Base-by-base conservation (phyloP, 2,797 vertebrate genomes). In the Champsocephalus gunnari region DNA sequence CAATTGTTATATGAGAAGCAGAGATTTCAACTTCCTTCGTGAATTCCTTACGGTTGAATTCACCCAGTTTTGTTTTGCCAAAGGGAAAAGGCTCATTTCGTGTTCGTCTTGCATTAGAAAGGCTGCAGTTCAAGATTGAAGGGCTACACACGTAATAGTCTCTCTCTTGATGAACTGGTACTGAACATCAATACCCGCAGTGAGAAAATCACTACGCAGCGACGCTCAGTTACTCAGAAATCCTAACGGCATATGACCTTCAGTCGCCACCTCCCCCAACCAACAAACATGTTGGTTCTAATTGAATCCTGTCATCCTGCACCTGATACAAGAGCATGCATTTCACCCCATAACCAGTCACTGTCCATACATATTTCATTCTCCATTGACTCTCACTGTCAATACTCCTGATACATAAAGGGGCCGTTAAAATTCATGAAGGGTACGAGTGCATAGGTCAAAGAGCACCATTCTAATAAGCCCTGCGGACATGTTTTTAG, bases 361-460 rank as follows among this genome's bases (percentile, higher is more conserved):
- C 78, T 34, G 55, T 70, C 60, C 79, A 84, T 86, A 66, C 13
- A 82, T 85, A 53, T 87, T 80, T 85, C 49, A 88, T 72, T 58
- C 77, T n/a, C 12, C 77, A 87, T 89, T 51, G 88, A 89, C 71
- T 65, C 45, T 24, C 11, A 38, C 55, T 75, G 81, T 80, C 84
- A 77, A 86, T 88, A 85, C 73, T 78, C 82, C 83, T 77, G 66
- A 82, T 71, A 71, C 5, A 8, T 67, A 77, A 77, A 86, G 50
- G n/a, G 56, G 12, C 28, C 16, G 32, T 87, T 84, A 82, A 84
- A 86, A 90, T 85, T 83, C 74, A 86, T 81, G 78, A 82, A 83
- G 72, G 75, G 43, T 58, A 32, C 3, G 8, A 12, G 28, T 48
- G 66, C 60, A 61, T 19, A 68, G 71, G 73, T 82, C 72, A 79